phyloP scores from a whole-genome alignment of 2,888 invertebrate genomes.

The Dilophus febrilis region DNA sequence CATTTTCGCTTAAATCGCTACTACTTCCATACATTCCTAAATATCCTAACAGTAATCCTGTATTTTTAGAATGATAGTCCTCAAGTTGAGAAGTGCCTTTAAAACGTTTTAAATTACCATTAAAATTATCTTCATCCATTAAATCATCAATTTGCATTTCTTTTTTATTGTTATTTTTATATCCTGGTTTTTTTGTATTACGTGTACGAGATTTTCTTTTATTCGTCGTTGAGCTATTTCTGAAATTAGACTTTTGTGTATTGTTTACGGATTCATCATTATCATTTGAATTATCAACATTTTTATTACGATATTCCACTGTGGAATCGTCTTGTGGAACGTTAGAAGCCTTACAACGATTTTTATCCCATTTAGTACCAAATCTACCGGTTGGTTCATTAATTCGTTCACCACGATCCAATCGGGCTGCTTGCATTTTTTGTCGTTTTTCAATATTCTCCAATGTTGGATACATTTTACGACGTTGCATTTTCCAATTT shows the following conservation, averaged over 20 bases:
- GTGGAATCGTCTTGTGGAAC: too few relatives aligned
- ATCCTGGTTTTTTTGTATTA: background rate
- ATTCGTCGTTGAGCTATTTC: too few relatives aligned
- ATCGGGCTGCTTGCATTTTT: conserved; percentile 44
- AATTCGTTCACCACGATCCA: conserved; percentile 59
- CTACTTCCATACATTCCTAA: conserved; percentile 26
- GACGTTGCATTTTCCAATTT: conserved; percentile 71
- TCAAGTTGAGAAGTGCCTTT: conserved; percentile 9
- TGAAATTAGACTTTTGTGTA: too few relatives aligned
- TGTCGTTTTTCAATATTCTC: conserved; percentile 46
- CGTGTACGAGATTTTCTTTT: background rate
- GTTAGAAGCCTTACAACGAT: background rate
- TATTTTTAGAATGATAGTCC: conserved; percentile 3
- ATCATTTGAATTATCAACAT: too few relatives aligned
- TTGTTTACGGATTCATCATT: too few relatives aligned
- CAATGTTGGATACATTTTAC: conserved; percentile 58
- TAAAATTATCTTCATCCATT: background rate
- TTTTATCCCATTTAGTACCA: conserved; percentile 13
- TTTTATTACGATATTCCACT: too few relatives aligned
- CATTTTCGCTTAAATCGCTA: conserved; percentile 9
- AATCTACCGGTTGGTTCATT: conserved; percentile 29
- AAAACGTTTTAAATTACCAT: conserved; percentile 7
- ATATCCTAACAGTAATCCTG: conserved; percentile 17
- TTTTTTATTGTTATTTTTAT: too few relatives aligned
- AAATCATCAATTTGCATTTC: too few relatives aligned